A percentile compares a stretch with the other conserved stretches of the same genome.
These are phyloP conservation scores for Acronicta leporina DNA, from an alignment of 2,888 invertebrate genomes.

Conservation along the genomic window DNA sequence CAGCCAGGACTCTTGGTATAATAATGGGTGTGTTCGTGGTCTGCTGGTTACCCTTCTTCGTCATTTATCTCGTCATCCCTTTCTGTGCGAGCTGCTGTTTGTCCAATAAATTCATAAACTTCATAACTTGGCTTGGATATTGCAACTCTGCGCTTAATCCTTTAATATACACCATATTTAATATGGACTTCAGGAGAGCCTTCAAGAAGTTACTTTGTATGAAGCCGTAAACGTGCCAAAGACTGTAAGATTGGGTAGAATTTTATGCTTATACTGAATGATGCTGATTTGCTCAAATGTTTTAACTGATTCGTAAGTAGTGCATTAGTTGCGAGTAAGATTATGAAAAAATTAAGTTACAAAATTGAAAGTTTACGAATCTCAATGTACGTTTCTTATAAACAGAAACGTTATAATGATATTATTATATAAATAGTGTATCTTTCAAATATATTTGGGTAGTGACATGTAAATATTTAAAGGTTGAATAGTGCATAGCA, in stretches of 20 bases:
- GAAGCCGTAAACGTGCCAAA: constrained; percentile 80
- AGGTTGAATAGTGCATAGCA: constrained; percentile 77
- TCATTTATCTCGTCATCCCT: constrained; percentile 97
- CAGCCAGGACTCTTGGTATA: constrained; percentile 98
- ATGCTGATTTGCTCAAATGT: constrained; percentile 83
- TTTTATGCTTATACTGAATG: constrained; percentile 66
- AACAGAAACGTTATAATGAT: constrained; percentile 38
- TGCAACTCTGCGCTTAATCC: constrained; percentile 97
- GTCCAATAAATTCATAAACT: constrained; percentile 94
- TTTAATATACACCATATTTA: constrained; percentile 98
- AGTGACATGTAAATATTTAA: constrained; percentile 62
- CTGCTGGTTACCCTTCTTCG: constrained; percentile 99
- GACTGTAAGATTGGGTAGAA: constrained; percentile 59
- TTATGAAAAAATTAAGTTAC: constrained; percentile 21
- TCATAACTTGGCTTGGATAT: constrained; percentile 98
- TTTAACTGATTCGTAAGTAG: constrained; percentile 66
- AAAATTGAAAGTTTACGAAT: constrained; percentile 44
- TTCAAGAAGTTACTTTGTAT: constrained; percentile 93
- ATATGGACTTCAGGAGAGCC: constrained; percentile 96
- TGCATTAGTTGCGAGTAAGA: constrained; percentile 38
- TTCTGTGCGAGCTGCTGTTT: constrained; percentile 95
- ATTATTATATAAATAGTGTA: constrained; percentile 30
- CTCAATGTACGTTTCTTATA: constrained; percentile 42
- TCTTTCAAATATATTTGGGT: constrained; percentile 49
- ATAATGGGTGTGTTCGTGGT: constrained; percentile 99